phyloP scores from a whole-genome alignment of 1,140 invertebrate species.

The Octopus bimaculoides region DNA sequence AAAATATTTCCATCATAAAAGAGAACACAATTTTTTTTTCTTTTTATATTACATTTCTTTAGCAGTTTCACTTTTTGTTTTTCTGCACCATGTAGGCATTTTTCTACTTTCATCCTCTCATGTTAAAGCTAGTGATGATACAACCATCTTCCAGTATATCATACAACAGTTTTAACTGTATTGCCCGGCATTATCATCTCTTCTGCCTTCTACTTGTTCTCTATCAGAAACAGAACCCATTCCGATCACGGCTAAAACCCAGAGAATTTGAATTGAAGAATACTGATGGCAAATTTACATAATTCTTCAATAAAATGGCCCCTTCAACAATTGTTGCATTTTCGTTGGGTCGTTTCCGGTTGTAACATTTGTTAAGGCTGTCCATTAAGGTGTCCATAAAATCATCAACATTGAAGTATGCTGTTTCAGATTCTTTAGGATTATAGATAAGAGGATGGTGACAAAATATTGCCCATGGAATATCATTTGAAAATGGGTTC shows the following conservation, averaged over 20 bases:
- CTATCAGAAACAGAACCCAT: constrained; percentile 78
- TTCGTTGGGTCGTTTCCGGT: constrained; percentile 34
- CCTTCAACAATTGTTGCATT: constrained; percentile 64
- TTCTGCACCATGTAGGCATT: too few relatives aligned
- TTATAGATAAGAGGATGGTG: constrained; percentile 80
- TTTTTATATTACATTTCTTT: too few relatives aligned
- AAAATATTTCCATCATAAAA: too few relatives aligned
- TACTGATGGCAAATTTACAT: constrained; percentile 73
- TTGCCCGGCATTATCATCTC: too few relatives aligned
- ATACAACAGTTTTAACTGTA: too few relatives aligned
- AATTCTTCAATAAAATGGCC: constrained; percentile 76
- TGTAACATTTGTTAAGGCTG: constrained; percentile 48
- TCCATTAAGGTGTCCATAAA: constrained; percentile 51
- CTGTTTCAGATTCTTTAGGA: constrained; percentile 58
- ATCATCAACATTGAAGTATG: constrained; percentile 54
- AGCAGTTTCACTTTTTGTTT: too few relatives aligned
- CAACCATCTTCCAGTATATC: too few relatives aligned
- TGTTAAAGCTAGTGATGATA: too few relatives aligned
- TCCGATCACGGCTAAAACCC: constrained; percentile 82
- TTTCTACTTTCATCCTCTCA: too few relatives aligned
- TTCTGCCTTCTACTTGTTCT: too few relatives aligned
- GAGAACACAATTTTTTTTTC: too few relatives aligned
- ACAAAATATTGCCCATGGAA: constrained; percentile 75
- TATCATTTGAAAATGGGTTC: constrained; percentile 80
- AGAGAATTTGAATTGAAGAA: constrained; percentile 80